Percentiles rank a stretch among this genome's conserved stretches.
phyloP scores from a whole-genome alignment of 2,888 invertebrate genomes.

The Nephrocerus scutellatus region DNA sequence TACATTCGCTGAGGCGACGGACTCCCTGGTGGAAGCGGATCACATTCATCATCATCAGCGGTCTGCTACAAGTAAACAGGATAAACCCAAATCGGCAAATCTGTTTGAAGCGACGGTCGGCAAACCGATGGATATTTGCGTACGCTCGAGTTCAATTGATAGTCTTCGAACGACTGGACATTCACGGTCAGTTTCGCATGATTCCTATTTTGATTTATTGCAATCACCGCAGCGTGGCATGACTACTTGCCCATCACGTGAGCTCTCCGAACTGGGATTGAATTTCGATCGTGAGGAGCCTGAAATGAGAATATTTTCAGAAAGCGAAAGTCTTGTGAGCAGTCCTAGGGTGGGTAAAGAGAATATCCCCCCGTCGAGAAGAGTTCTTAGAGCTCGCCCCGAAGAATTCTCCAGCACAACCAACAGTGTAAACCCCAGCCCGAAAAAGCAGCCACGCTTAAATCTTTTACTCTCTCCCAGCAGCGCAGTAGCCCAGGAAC shows the following conservation, averaged over 20 bases:
- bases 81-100: slow-evolving; percentile 45
- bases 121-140: slow-evolving; percentile 46
- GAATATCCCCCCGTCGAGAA: slow-evolving; percentile 48
- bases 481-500: slow-evolving; percentile 24
- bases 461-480: slow-evolving; percentile 45
- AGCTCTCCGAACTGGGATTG: slow-evolving; percentile 76
- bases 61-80: slow-evolving; percentile 33
- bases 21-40: slow-evolving; percentile 31
- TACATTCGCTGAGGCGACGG: slow-evolving; percentile 40
- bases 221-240: slow-evolving; percentile 46
- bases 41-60: slow-evolving; percentile 26
- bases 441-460: slow-evolving; percentile 55
- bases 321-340: slow-evolving; percentile 66
- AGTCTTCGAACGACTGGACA: slow-evolving; percentile 47
- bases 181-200: slow-evolving; percentile 77
- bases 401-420: slow-evolving; percentile 53
- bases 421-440: slow-evolving; percentile 55
- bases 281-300: slow-evolving; percentile 79
- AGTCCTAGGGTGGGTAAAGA: slow-evolving; percentile 52
- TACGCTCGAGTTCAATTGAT: slow-evolving; percentile 47
- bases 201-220: slow-evolving; percentile 77
- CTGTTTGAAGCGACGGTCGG: slow-evolving; percentile 38
- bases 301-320: slow-evolving; percentile 83
- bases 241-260: slow-evolving; percentile 50
- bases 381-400: slow-evolving; percentile 51